phyloP scores from a whole-genome alignment of 2,113 vertebrate species.

The Corythaixoides concolor region DNA sequence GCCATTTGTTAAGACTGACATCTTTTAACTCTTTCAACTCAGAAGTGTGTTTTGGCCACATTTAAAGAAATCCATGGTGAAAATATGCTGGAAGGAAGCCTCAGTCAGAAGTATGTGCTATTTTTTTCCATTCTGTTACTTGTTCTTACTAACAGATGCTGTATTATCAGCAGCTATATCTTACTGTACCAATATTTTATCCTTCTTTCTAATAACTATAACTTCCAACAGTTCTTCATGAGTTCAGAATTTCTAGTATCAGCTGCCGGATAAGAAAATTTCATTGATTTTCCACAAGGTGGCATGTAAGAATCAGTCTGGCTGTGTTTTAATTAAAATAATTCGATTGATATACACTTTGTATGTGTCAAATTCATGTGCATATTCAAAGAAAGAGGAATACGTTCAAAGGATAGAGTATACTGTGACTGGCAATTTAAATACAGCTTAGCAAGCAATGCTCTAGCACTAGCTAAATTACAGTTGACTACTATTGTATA shows the following conservation, averaged over 20 bases:
- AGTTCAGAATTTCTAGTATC: background rate
- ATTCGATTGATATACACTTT: background rate
- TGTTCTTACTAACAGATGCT: background rate
- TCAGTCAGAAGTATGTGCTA: background rate
- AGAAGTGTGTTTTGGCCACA: background rate
- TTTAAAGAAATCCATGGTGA: background rate
- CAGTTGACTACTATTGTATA: background rate
- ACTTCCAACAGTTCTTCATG: background rate
- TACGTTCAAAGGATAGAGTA: rapidly evolving
- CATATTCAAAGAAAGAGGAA: background rate
- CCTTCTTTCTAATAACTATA: background rate
- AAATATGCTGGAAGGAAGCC: background rate
- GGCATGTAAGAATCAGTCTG: slow-evolving; percentile 47
- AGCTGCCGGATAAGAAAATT: background rate
- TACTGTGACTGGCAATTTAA: background rate
- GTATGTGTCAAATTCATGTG: background rate
- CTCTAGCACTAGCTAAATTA: background rate
- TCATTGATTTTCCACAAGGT: slow-evolving; percentile 61
- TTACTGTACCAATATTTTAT: background rate
- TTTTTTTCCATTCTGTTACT: background rate
- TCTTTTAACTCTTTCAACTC: background rate
- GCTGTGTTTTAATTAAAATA: slow-evolving; percentile 20
- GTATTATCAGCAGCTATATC: background rate
- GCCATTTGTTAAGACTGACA: background rate
- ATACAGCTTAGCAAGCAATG: background rate